phyloP scores from a whole-genome alignment of 2,113 vertebrate genomes.

The Rhea americana region DNA sequence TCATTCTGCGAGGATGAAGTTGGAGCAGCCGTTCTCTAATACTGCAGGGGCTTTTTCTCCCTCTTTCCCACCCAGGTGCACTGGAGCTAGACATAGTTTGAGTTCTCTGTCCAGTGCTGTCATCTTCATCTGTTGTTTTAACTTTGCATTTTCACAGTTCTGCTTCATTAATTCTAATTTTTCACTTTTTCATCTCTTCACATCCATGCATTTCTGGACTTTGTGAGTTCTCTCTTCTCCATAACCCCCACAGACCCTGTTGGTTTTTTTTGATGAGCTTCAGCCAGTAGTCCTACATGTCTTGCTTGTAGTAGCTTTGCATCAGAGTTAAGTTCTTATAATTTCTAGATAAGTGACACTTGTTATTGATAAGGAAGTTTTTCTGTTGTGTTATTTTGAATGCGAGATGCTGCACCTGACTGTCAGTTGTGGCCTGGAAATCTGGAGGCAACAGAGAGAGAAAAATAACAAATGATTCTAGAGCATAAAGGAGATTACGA shows the following conservation, averaged over 20 bases:
- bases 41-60: neutral
- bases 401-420: neutral
- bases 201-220: neutral
- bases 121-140: neutral
- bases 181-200: neutral
- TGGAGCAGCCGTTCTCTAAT: neutral
- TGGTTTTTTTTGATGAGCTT: neutral
- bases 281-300: neutral
- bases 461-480: neutral
- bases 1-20: neutral
- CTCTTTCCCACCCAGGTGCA: neutral
- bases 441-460: neutral
- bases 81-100: neutral
- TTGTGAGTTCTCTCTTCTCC: neutral
- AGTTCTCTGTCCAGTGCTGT: neutral
- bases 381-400: neutral
- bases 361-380: neutral
- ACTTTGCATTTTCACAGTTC: neutral
- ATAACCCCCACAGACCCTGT: neutral
- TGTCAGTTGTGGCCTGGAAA: neutral
- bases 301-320: neutral
- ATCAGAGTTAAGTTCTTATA: neutral
- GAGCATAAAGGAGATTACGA: neutral
- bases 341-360: neutral
- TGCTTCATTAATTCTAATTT: neutral